phyloP scores from a whole-genome alignment of 2,888 invertebrate genomes.

The Pseudoips prasinana region DNA sequence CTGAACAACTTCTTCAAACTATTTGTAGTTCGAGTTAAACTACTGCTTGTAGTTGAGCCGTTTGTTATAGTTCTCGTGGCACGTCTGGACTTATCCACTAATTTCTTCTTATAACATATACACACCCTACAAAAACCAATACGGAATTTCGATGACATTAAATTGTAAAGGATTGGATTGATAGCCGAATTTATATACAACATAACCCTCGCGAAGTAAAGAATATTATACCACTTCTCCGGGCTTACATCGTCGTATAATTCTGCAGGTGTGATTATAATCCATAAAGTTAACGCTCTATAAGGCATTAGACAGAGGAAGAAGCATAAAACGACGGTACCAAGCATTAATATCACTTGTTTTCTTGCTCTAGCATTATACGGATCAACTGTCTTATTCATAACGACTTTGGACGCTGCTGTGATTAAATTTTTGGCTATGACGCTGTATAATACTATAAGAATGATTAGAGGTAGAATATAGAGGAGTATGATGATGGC shows the following conservation, averaged over 20 bases:
- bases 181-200: conserved; percentile 94
- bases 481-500: conserved; percentile 91
- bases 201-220: conserved; percentile 93
- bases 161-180: conserved; percentile 95
- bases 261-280: conserved; percentile 88
- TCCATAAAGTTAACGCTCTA: conserved; percentile 91
- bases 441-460: conserved; percentile 90
- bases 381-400: conserved; percentile 87
- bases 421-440: conserved; percentile 92
- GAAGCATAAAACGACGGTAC: conserved; percentile 93
- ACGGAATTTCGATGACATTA: conserved; percentile 95
- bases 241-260: conserved; percentile 85
- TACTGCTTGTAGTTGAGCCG: conserved; percentile 82
- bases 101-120: conserved; percentile 75
- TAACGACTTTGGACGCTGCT: conserved; percentile 84
- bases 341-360: conserved; percentile 93
- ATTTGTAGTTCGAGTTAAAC: conserved; percentile 83
- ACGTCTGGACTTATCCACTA: conserved; percentile 63
- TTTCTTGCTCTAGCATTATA: conserved; percentile 87
- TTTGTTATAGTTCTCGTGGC: conserved; percentile 80
- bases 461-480: conserved; percentile 88
- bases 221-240: conserved; percentile 90
- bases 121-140: conserved; percentile 88
- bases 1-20: conserved; percentile 77
- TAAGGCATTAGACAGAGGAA: conserved; percentile 95